These are phyloP conservation scores for Meganola albula DNA, from an alignment of 2,888 invertebrate species.

Conservation along the genomic window DNA sequence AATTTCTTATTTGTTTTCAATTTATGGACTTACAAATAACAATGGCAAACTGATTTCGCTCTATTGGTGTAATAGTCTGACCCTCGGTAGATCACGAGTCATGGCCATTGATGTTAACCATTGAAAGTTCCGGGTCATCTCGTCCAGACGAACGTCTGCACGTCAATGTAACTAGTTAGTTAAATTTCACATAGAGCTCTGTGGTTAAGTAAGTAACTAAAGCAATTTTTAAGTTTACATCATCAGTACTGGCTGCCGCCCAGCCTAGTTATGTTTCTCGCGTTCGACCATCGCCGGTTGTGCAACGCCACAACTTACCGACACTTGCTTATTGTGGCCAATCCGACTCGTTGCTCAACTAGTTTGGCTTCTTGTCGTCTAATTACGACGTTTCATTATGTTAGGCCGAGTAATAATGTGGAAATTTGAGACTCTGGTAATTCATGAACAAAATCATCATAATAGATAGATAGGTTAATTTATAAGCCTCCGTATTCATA, in stretches of 20 bases:
- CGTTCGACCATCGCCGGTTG: conserved; percentile 72
- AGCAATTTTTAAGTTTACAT: conserved; percentile 77
- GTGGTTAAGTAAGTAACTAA: conserved; percentile 73
- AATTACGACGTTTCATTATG: conserved; percentile 64
- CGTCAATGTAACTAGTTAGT: conserved; percentile 53
- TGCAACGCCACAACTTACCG: conserved; percentile 68
- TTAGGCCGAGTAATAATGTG: conserved; percentile 44
- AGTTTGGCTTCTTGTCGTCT: conserved; percentile 67
- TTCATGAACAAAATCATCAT: conserved; percentile 9
- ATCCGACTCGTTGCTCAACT: conserved; percentile 66
- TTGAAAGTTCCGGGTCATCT: conserved; percentile 62
- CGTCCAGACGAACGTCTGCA: conserved; percentile 44
- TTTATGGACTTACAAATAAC: too few species aligned
- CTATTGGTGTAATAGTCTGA: conserved; percentile 14
- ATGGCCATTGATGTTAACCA: conserved; percentile 45
- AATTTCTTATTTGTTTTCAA: too few species aligned
- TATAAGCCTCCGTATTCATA: too few species aligned
- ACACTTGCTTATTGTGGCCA: conserved; percentile 72
- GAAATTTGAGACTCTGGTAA: conserved; percentile 29
- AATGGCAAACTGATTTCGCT: too few species aligned
- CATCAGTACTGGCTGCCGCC: conserved; percentile 63
- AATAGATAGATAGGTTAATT: background rate
- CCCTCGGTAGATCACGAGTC: conserved; percentile 35
- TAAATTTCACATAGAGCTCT: conserved; percentile 64
- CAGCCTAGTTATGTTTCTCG: conserved; percentile 77